Evolutionary conservation across 2,113 vertebrate species (phyloP), one percentile per base, ranked within the genome.

Genomic region (Aleadryas rufinucha): DNA sequence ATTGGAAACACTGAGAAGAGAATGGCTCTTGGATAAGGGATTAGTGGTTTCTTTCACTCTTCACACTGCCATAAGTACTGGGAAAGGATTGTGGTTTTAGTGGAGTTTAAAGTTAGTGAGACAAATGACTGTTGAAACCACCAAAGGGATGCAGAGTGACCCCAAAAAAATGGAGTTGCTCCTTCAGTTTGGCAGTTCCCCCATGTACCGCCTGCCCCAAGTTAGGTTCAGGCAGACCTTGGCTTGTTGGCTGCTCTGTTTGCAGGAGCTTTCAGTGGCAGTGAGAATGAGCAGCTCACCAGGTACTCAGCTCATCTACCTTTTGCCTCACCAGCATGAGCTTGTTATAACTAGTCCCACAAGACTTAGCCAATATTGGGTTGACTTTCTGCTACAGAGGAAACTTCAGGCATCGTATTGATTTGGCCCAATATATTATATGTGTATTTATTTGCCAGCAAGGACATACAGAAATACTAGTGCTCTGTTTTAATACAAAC

Each of bases 401-500:
- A 80, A 83, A 86, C 75, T 87, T 89, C 30, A 74, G 82, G 45
- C 45, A 52, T 88, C 33, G 1, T 86, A 86, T 91, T 75, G 84
- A 95, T 96, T 91, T 75, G 66, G 68, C 50, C 70, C 17, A 37
- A 27, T 80, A 81, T 89, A 39, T 21, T 70, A 37, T 81, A 42
- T n/a, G 33, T 70, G 33, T 85, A 26, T 81, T 80, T 95, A 94
- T 96, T 97, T 98, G 94, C 93, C 71, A 91, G 96, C 83, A 94
- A 95, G 95, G 95, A 89, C 95, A 78, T 94, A 91, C 90, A 88
- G 97, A 91, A 98, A 84, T 76, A 95, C 85, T 93, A 42, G 92
- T 92, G 81, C 70, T 94, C 44, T 86, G 82, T 75, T 97, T 98
- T 98, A 97, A 97, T 97, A 97, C 96, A 86, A 96, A 97, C 93